A percentile compares a stretch with the other conserved stretches of the same genome.
Conservation (phyloP, 2,888 invertebrate species). For the Sarcophaga variegata region DNA sequence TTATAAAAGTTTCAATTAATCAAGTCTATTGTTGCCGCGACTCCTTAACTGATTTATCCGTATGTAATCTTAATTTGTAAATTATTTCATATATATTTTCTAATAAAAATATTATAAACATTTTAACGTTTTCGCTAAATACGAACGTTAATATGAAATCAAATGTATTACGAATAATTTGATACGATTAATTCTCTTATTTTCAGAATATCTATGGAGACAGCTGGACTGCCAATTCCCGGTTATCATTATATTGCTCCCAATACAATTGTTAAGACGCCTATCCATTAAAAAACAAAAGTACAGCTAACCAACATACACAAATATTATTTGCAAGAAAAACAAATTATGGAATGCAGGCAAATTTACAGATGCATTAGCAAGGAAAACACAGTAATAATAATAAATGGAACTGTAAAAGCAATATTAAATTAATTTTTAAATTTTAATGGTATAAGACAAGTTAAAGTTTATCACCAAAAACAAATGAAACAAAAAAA, state of each 20-base stretch:
- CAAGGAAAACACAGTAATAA: constrained; percentile 65
- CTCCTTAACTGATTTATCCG: no score
- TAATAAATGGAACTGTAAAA: constrained; percentile 66
- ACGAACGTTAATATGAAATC: no score
- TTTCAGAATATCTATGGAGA: constrained; percentile 97
- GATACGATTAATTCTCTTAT: not conserved
- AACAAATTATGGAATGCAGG: constrained; percentile 49
- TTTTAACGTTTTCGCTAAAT: no score
- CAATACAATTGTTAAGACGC: constrained; percentile 95
- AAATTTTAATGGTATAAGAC: constrained; percentile 57
- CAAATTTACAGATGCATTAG: constrained; percentile 29
- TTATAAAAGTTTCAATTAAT: no score
- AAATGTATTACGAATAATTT: no score
- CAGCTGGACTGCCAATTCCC: constrained; percentile 94
- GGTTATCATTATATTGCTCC: constrained; percentile 96
- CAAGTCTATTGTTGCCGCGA: no score
- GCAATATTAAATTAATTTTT: constrained; percentile 66
- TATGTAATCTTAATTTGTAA: no score
- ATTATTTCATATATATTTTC: no score
- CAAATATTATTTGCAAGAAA: constrained; percentile 41
- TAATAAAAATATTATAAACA: no score
- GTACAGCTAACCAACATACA: constrained; percentile 30
- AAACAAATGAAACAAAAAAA: constrained; percentile 46
- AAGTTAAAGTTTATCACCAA: constrained; percentile 54
- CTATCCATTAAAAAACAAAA: constrained; percentile 87